These are phyloP conservation scores for Neostethus bicornis DNA, from an alignment of 2,797 vertebrate genomes.

Conservation along the genomic window DNA sequence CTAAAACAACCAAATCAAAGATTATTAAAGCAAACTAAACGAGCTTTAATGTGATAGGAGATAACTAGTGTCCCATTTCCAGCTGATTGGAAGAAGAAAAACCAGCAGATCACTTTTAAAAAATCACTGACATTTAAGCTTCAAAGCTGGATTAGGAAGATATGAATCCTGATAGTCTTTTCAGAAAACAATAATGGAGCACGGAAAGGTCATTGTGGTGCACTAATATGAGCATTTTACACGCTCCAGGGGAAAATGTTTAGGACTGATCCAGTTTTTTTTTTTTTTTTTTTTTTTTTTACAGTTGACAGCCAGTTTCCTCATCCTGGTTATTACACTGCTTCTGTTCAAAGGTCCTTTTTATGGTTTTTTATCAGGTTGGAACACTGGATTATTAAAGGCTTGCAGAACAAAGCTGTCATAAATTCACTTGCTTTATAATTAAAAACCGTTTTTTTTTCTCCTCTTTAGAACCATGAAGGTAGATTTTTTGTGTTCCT, in stretches of 20 bases:
- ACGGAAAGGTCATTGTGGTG: background rate
- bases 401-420: constrained; percentile 4
- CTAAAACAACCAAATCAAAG: background rate
- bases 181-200: background rate
- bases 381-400: background rate
- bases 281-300: constrained; percentile 9
- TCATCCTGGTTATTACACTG: constrained; percentile 24
- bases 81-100: background rate
- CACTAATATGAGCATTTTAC: background rate
- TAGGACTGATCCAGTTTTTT: constrained; percentile 5
- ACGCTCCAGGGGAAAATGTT: constrained; percentile 3
- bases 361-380: background rate
- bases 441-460: constrained; percentile 10
- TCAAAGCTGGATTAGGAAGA: background rate
- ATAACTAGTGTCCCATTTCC: background rate
- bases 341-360: constrained; percentile 45
- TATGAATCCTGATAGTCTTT: background rate
- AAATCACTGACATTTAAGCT: background rate
- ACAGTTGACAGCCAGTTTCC: constrained; percentile 45
- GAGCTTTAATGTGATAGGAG: too few species aligned
- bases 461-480: too few species aligned
- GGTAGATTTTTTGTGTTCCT: background rate
- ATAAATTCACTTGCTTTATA: constrained; percentile 18
- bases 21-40: background rate
- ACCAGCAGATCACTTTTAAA: background rate